Evolutionary conservation across 2,888 invertebrate species (phyloP).

Genomic region (Oscheius sp.): DNA sequence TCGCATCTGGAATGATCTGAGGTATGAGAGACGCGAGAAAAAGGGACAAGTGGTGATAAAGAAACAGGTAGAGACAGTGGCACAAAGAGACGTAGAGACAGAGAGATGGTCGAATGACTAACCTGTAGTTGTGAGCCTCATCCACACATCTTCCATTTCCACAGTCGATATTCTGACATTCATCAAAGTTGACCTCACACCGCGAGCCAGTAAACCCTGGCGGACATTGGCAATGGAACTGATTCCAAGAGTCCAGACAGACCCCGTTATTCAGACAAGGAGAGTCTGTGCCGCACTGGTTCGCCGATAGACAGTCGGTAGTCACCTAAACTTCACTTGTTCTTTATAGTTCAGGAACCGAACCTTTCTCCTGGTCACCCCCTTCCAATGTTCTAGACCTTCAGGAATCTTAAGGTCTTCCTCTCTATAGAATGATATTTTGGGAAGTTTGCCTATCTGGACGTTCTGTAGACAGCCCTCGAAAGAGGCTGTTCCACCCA

Average conservation of each 20-base stretch:
- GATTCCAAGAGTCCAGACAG: conserved; percentile 59
- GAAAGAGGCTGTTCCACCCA: conserved; percentile 42
- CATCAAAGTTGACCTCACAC: conserved; percentile 62
- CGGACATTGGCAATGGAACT: conserved; percentile 46
- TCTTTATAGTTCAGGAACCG: background rate
- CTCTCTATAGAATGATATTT: conserved; percentile 45
- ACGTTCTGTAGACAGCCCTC: conserved; percentile 50
- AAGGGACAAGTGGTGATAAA: too few relatives aligned
- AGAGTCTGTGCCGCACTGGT: conserved; percentile 53
- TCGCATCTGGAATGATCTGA: conserved; percentile 51
- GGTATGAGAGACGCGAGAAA: too few relatives aligned
- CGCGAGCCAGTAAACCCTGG: conserved; percentile 60
- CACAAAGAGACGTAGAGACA: too few relatives aligned
- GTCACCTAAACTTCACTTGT: conserved; percentile 22
- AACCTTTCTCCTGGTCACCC: conserved; percentile 39
- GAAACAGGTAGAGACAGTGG: too few relatives aligned
- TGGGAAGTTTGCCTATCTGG: conserved; percentile 45
- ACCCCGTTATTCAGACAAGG: conserved; percentile 54
- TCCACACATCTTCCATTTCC: conserved; percentile 55
- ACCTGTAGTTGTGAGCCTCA: conserved; percentile 49
- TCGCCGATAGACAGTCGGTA: conserved; percentile 50
- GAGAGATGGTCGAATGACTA: background rate
- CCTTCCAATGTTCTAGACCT: conserved; percentile 36
- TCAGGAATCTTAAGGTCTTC: conserved; percentile 42
- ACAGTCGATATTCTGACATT: conserved; percentile 50